Conservation (phyloP, 2,113 vertebrate genomes). For the Notarius quadriscutis region DNA sequence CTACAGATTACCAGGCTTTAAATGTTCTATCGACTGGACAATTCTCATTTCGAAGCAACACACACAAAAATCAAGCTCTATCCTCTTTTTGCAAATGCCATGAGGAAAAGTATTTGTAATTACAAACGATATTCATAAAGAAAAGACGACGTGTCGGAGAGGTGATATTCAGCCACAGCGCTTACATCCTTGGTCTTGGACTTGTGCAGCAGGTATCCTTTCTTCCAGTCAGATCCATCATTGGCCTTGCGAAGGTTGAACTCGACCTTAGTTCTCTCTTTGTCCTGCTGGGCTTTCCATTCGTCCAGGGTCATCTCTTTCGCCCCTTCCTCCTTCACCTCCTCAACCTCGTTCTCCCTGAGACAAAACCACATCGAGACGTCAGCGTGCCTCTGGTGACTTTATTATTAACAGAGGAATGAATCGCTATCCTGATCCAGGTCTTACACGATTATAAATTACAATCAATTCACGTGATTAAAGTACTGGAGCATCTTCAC, state of each 20-base stretch:
- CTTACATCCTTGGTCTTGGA: conserved; percentile 94
- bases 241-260: conserved; percentile 99
- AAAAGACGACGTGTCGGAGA: not conserved
- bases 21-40: not conserved
- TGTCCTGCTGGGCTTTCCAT: conserved; percentile 98
- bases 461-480: not conserved
- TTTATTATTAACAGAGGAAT: not conserved
- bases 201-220: conserved; percentile 96
- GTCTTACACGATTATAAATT: not conserved
- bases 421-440: not conserved
- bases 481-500: not conserved
- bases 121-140: too few relatives aligned
- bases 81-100: too few relatives aligned
- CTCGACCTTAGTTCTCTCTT: conserved; percentile 93
- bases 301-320: conserved; percentile 99
- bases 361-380: conserved; percentile 40
- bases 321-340: conserved; percentile 94
- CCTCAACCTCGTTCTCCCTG: conserved; percentile 96
- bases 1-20: not conserved
- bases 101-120: too few relatives aligned
- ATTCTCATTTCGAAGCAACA: not conserved
- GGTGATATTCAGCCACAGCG: not conserved
- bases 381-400: not conserved
- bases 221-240: conserved; percentile 95
- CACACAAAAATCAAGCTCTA: too few relatives aligned